phyloP scores from a whole-genome alignment of 2,888 invertebrate species.

The Cryptocheilus praepositus region DNA sequence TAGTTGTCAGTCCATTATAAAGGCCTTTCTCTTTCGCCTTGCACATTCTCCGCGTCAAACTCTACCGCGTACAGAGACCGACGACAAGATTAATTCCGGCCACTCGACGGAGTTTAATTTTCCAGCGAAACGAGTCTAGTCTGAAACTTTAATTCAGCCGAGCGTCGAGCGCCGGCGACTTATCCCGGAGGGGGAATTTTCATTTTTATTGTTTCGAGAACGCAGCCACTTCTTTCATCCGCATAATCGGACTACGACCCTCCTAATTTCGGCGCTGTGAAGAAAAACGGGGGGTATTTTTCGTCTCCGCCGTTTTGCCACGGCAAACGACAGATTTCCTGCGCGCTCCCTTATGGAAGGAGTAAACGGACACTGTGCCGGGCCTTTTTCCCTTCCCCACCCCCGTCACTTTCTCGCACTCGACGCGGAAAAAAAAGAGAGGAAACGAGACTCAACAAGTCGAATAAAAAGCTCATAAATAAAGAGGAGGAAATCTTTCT shows the following conservation, averaged over 20 bases:
- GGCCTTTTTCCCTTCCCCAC: conserved; percentile 44
- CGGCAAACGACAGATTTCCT: conserved; percentile 36
- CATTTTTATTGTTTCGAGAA: too few species aligned
- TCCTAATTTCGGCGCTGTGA: conserved; percentile 16
- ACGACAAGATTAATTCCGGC: too few species aligned
- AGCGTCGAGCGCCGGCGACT: too few species aligned
- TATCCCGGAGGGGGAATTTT: too few species aligned
- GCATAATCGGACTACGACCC: conserved; percentile 27
- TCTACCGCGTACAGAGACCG: too few species aligned
- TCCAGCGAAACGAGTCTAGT: too few species aligned
- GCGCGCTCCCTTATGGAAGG: conserved; percentile 34
- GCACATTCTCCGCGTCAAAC: too few species aligned
- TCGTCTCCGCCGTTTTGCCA: conserved; percentile 6
- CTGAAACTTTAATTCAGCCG: too few species aligned
- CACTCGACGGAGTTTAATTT: too few species aligned
- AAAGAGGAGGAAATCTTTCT: conserved; percentile 68
- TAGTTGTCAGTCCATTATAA: too few species aligned
- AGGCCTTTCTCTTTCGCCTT: too few species aligned
- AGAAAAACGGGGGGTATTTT: conserved; percentile 24
- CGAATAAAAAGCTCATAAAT: conserved; percentile 75
- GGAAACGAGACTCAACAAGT: conserved; percentile 71
- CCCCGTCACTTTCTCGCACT: conserved; percentile 1
- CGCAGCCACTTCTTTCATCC: conserved; percentile 13
- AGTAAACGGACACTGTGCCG: conserved; percentile 34
- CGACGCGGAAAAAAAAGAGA: conserved; percentile 25